Evolutionary conservation across 1,140 invertebrate genomes (phyloP), one percentile per base, ranked within the genome.

Genomic region (Diorhabda carinulata): DNA sequence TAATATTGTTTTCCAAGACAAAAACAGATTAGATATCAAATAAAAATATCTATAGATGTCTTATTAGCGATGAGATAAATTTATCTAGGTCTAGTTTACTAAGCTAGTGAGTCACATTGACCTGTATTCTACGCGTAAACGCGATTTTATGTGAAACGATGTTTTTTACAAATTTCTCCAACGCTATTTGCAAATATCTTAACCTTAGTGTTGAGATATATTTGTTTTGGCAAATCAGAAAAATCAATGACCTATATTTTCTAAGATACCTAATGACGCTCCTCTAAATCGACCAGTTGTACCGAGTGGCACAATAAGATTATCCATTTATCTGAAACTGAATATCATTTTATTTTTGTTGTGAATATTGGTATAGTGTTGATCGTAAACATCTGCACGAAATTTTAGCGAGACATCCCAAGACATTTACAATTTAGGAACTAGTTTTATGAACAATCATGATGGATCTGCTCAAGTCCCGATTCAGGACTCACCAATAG

Each of bases 91-190:
- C 73, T 74, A 74, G 73, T 74, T 70, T 74, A 74, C 70, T 71
- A 67, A 70, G 73, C 73, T 62, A 73, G 71, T 71, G 71, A 70
- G 73, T 74, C 72, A 67, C 73, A 73, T 73, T 74, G 73, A 73
- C 71, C 73, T 60, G 62, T 74, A 71, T 78, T 67, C 60, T 40
- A 10, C 41, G 3, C 59, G 25, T 25, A 52, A 52, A n/a, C 47
- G 6, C 47, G n/a, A 8, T 52, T 52, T 52, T 52, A 52, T n/a
- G 47, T n/a, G 47, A 52, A 52, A 52, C n/a, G 47, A 8, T 6
- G 47, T 52, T 8, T 52, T 52, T 52, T 52, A 52, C 25, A 52
- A 52, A 52, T 52, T 52, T 52, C 47, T 6, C 47, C 47, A 52
- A 52, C 47, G 47, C n/a, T 8, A 52, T 52, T 52, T 52, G 47